Conservation (phyloP, 2,888 invertebrate species). For the Lycocerus yunnanus region DNA sequence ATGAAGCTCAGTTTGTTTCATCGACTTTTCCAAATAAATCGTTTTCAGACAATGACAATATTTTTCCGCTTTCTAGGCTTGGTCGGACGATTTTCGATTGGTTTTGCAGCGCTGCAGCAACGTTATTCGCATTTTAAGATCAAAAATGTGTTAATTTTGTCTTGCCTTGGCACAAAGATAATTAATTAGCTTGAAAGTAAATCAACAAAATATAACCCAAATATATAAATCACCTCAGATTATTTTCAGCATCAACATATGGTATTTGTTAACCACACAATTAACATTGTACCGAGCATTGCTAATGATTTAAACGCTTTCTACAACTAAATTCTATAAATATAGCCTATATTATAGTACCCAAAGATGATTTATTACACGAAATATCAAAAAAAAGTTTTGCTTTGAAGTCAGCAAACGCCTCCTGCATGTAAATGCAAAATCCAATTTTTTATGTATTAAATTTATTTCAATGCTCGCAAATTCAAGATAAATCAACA, state of each 20-base stretch:
- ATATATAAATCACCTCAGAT: neutral
- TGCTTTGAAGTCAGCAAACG: neutral
- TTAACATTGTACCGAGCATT: neutral
- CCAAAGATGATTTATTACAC: neutral
- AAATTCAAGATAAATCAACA: neutral
- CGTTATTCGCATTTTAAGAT: neutral
- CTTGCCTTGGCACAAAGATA: neutral
- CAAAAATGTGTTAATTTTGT: neutral
- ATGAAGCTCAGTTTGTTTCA: too few relatives aligned
- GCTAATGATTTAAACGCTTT: neutral
- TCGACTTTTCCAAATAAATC: neutral
- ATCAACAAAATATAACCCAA: neutral
- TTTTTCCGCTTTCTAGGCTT: neutral
- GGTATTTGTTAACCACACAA: neutral
- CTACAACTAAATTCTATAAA: neutral
- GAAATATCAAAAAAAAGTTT: neutral
- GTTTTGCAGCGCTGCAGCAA: neutral
- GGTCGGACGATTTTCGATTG: neutral
- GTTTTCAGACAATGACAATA: neutral
- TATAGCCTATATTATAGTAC: neutral
- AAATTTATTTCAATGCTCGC: neutral
- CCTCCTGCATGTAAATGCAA: neutral
- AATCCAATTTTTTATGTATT: neutral
- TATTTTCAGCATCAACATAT: neutral
- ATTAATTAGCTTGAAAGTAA: neutral